A percentile compares a stretch with the other conserved stretches of the same genome.
phyloP scores from a whole-genome alignment of 2,797 vertebrate species.

The Sitta carolinensis region DNA sequence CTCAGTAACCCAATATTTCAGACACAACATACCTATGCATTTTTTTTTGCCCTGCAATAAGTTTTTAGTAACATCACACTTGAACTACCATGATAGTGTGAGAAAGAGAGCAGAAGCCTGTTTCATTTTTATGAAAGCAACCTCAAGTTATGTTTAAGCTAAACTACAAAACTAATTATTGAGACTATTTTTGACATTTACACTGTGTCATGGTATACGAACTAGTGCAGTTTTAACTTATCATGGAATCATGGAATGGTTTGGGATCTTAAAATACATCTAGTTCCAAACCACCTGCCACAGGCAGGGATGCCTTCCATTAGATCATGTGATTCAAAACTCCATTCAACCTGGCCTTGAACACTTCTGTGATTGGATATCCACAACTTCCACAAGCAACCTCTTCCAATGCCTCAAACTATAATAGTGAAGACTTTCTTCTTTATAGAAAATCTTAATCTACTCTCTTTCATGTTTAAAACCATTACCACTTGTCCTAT shows the following conservation, averaged over 20 bases:
- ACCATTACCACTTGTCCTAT: background rate
- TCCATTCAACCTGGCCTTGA: background rate
- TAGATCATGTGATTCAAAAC: background rate
- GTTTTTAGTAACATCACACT: background rate
- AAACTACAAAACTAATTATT: background rate
- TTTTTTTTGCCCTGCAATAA: background rate
- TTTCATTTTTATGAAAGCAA: background rate
- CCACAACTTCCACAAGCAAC: background rate
- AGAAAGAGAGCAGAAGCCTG: background rate
- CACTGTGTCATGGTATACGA: background rate
- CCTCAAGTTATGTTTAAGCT: background rate
- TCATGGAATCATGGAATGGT: background rate
- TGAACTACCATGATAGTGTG: background rate
- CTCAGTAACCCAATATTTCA: background rate
- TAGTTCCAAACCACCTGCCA: background rate
- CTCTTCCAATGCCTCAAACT: background rate
- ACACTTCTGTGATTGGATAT: fast-evolving
- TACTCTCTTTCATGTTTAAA: background rate
- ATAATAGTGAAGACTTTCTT: background rate
- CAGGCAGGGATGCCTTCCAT: background rate
- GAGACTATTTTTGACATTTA: background rate
- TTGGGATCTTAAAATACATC: background rate
- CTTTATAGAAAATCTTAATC: background rate
- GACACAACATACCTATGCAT: background rate
- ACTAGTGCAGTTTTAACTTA: background rate